These are phyloP conservation scores for Hozukius guyotensis DNA, from an alignment of 2,797 vertebrate species.

Conservation along the genomic window DNA sequence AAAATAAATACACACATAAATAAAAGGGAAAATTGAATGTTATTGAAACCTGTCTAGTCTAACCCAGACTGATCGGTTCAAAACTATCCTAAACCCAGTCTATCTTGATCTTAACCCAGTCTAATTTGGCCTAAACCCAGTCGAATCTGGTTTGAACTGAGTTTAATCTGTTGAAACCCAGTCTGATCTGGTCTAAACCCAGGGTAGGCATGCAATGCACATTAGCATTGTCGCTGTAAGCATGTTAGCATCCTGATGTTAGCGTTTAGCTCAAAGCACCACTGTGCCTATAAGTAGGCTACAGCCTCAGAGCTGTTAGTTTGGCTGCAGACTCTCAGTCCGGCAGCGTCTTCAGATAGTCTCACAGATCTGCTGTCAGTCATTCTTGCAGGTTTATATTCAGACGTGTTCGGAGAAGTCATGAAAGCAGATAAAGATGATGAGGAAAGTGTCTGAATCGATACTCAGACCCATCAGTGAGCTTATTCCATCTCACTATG, in stretches of 20 bases:
- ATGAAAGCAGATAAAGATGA: slow-evolving; percentile 6
- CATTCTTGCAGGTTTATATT: background rate
- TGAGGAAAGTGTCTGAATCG: slow-evolving; percentile 29
- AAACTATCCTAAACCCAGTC: too few species aligned
- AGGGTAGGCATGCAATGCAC: too few species aligned
- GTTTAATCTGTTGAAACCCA: background rate
- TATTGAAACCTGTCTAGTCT: too few species aligned
- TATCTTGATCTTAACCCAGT: background rate
- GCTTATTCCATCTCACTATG: slow-evolving; percentile 11
- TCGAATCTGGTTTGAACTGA: background rate
- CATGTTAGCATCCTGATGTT: too few species aligned
- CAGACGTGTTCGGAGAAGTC: background rate
- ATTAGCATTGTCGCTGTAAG: accelerated
- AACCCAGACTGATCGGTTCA: background rate
- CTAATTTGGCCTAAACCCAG: background rate
- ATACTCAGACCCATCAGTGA: slow-evolving; percentile 10
- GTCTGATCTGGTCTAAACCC: background rate
- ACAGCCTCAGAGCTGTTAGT: background rate
- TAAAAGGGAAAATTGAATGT: too few species aligned
- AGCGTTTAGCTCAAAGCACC: too few species aligned
- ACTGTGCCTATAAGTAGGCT: too few species aligned
- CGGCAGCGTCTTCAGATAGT: background rate
- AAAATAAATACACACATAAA: too few species aligned
- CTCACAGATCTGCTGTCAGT: background rate
- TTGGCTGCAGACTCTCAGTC: too few species aligned